Conservation (phyloP, 2,888 invertebrate species). For the Cephonodes hylas region DNA sequence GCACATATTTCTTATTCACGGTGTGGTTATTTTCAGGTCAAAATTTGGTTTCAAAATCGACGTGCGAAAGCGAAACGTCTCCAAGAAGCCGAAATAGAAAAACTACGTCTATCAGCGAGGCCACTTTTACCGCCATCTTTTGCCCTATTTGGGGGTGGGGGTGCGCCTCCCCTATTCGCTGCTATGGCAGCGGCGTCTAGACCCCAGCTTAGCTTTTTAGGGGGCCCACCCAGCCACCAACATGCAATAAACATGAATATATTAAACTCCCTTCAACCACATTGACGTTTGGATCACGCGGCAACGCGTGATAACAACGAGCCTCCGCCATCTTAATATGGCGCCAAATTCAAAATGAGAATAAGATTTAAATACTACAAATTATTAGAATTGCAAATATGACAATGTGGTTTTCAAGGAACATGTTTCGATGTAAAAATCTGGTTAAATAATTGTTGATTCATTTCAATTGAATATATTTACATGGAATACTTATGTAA, state of each 20-base stretch:
- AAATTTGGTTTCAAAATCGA: slow-evolving; percentile 96
- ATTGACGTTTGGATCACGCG: slow-evolving; percentile 77
- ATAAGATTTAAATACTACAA: background rate
- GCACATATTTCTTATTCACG: too few relatives aligned
- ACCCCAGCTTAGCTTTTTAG: slow-evolving; percentile 82
- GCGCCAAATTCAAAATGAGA: background rate
- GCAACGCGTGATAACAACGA: slow-evolving; percentile 49
- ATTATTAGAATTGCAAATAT: background rate
- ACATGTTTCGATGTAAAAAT: too few relatives aligned
- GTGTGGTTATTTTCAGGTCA: slow-evolving; percentile 89
- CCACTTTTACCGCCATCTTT: slow-evolving; percentile 89
- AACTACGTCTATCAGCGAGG: slow-evolving; percentile 90
- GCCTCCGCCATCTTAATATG: slow-evolving; percentile 51
- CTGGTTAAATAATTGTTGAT: too few relatives aligned
- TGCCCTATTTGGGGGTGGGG: slow-evolving; percentile 84
- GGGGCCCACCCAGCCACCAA: slow-evolving; percentile 77
- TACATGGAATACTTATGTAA: background rate
- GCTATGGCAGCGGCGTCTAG: slow-evolving; percentile 84
- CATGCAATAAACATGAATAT: slow-evolving; percentile 80
- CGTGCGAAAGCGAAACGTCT: slow-evolving; percentile 97
- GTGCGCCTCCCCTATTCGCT: slow-evolving; percentile 85
- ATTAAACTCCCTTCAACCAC: slow-evolving; percentile 80
- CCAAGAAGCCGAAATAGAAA: slow-evolving; percentile 97
- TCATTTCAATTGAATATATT: too few relatives aligned
- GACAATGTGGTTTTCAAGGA: too few relatives aligned